Percentiles rank a stretch among this genome's conserved stretches.
phyloP scores from a whole-genome alignment of 1,140 invertebrate genomes.

The Pseudomyrmex flavicornis region DNA sequence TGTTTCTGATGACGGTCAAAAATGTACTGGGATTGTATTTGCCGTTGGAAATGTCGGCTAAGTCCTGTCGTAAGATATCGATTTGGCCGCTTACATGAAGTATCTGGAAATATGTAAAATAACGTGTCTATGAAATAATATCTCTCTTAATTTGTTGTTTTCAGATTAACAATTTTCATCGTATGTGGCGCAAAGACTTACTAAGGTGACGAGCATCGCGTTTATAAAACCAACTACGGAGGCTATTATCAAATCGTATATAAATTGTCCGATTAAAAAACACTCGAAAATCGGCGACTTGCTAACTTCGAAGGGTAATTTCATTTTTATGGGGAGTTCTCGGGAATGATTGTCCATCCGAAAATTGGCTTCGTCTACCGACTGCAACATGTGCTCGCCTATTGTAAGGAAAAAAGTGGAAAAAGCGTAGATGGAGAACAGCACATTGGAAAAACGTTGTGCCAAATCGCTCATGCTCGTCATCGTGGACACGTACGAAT shows the following conservation, averaged over 20 bases:
- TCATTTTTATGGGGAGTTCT: constrained; percentile 63
- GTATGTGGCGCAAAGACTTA: neutral
- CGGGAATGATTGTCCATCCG: constrained; percentile 8
- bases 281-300: constrained; percentile 47
- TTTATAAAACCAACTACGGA: constrained; percentile 27
- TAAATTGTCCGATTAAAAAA: constrained; percentile 43
- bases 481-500: constrained; percentile 26
- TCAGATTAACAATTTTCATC: neutral
- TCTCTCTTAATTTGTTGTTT: neutral
- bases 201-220: constrained; percentile 51
- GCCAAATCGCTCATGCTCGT: constrained; percentile 13
- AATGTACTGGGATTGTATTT: constrained; percentile 22
- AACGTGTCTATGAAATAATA: neutral
- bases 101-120: constrained; percentile 38
- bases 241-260: constrained; percentile 36
- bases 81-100: constrained; percentile 62
- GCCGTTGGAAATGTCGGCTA: constrained; percentile 1
- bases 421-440: neutral
- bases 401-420: constrained; percentile 33
- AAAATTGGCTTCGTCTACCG: neutral
- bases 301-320: constrained; percentile 54
- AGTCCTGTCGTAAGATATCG: constrained; percentile 57
- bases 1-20: neutral
- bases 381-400: constrained; percentile 23
- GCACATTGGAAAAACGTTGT: constrained; percentile 14